phyloP scores from a whole-genome alignment of 2,888 invertebrate species.

The Lapara coniferarum region DNA sequence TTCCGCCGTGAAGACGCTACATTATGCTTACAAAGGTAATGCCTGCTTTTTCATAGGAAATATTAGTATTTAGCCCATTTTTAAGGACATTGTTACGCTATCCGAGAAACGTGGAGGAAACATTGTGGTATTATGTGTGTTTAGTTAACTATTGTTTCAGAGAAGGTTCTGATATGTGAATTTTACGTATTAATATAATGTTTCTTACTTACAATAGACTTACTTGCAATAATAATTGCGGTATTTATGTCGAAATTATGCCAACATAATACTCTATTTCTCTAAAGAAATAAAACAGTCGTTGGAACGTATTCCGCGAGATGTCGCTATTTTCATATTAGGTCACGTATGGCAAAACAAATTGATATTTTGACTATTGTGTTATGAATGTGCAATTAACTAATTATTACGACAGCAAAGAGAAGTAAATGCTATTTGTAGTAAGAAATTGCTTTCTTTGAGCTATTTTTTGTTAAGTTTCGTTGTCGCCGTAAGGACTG shows the following conservation, averaged over 20 bases:
- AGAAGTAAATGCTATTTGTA: background rate
- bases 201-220: too few relatives aligned
- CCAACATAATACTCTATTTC: too few relatives aligned
- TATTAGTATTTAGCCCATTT: slow-evolving; percentile 14
- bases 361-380: too few relatives aligned
- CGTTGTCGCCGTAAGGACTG: slow-evolving; percentile 1
- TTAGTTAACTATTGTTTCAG: background rate
- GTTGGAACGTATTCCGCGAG: too few relatives aligned
- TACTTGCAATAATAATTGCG: too few relatives aligned
- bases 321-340: too few relatives aligned
- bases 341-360: too few relatives aligned
- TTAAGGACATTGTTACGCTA: slow-evolving; percentile 6
- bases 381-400: too few relatives aligned
- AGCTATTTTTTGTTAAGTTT: background rate
- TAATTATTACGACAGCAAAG: background rate
- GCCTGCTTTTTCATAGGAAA: slow-evolving; percentile 39
- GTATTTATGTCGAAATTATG: too few relatives aligned
- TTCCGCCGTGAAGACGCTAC: slow-evolving; percentile 31
- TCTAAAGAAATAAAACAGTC: too few relatives aligned
- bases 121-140: background rate
- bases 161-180: background rate
- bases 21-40: slow-evolving; percentile 31
- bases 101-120: background rate
- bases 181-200: background rate
- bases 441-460: background rate